Conservation (phyloP, 2,113 vertebrate species). For the Sinosuthora webbiana region DNA sequence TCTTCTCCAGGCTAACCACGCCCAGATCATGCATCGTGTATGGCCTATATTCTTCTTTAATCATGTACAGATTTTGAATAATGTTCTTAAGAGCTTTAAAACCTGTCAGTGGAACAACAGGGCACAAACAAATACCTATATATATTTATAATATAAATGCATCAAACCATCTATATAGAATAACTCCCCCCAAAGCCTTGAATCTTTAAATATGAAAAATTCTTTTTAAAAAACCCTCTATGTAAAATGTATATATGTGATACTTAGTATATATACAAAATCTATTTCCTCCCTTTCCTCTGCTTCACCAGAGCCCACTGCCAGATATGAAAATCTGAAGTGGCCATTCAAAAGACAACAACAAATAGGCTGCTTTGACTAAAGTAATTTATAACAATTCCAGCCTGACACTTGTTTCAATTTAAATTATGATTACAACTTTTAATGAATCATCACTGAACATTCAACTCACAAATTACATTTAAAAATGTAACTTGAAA, state of each 20-base stretch:
- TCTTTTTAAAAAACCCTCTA: neutral
- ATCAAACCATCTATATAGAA: neutral
- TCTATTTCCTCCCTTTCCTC: neutral
- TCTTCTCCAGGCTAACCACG: neutral
- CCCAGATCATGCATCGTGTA: neutral
- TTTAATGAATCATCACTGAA: neutral
- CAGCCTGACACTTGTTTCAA: neutral
- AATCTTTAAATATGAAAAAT: neutral
- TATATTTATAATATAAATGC: neutral
- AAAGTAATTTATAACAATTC: neutral
- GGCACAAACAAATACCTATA: neutral
- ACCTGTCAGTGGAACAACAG: neutral
- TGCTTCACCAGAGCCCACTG: neutral
- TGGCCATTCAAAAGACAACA: neutral
- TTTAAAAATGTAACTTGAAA: neutral
- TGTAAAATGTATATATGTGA: neutral
- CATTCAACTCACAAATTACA: neutral
- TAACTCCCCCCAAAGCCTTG: rapidly evolving
- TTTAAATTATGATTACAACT: neutral
- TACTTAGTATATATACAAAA: neutral
- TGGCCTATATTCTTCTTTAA: neutral
- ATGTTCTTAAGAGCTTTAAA: neutral
- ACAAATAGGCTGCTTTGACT: neutral
- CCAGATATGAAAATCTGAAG: neutral
- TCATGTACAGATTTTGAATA: neutral